Base-by-base conservation (phyloP, 2,113 vertebrate species). In the Thymallus thymallus region DNA sequence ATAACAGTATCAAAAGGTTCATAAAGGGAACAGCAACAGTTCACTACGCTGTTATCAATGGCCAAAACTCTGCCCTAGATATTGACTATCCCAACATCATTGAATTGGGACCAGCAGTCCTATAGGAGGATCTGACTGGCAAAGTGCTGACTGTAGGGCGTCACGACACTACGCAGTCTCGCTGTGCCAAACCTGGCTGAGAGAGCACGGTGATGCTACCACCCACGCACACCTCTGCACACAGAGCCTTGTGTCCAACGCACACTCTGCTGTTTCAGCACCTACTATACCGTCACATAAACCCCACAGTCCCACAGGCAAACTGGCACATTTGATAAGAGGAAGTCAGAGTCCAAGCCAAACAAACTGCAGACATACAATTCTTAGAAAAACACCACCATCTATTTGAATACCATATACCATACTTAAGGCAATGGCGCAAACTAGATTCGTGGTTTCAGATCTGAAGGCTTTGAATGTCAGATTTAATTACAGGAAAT, bases 181-280 rank as follows among this genome's bases (percentile, higher is more conserved):
- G 56, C 64, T 74, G 79, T 84, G 88, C 88, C 90, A 90, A 90
- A 84, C 16, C 78, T 88, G 85, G 88, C 87, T 61, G 45, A 82
- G 79, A 76, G 83, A 84, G 85, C 76, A 83, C 82, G 80, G 86
- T 6, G 65, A 81, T 73, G 77, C 83, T 72, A 88, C 88, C 89
- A 84, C 86, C 45, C 72, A 66, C 72, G 9, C 35, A 85, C 85
- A 88, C 85, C 83, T 86, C 89, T 86, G 87, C 82, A 87, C 81
- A 89, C 88, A 80, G 83, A 85, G 86, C 73, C 56, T 82, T 35
- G 75, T 5, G 84, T 41, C 35, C 35, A 41, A 41, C 26, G 16
- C 68, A 69, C 82, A 84, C 74, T 71, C 48, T 56, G 81, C 88
- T 76, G 83, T 70, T 83, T 84, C 84, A 79, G 85, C 81, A 84